Conservation (phyloP, 2,888 invertebrate genomes). For the Cheilosia variabilis region DNA sequence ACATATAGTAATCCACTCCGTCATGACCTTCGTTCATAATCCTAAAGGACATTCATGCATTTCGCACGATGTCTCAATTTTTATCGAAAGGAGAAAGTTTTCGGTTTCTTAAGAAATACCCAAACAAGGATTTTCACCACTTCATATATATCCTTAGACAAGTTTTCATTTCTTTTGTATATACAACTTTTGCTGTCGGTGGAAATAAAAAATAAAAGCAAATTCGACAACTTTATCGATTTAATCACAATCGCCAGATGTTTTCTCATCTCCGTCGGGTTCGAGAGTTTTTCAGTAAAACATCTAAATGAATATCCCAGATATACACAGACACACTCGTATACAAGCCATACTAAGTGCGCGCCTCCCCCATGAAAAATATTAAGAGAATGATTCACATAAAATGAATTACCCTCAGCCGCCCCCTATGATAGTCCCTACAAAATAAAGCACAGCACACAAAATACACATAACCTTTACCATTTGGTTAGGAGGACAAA, state of each 20-base stretch:
- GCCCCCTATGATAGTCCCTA: not conserved
- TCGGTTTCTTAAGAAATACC: conserved; percentile 9
- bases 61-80: conserved; percentile 62
- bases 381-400: conserved; percentile 71
- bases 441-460: conserved; percentile 27
- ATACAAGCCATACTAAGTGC: conserved; percentile 29
- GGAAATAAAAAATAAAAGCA: not conserved
- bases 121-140: conserved; percentile 24
- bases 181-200: conserved; percentile 13
- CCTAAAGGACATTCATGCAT: conserved; percentile 66
- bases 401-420: conserved; percentile 60
- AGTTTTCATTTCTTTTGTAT: conserved; percentile 31
- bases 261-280: conserved; percentile 51
- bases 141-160: conserved; percentile 33
- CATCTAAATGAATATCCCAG: conserved; percentile 65
- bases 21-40: conserved; percentile 62
- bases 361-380: conserved; percentile 44
- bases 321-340: conserved; percentile 6
- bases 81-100: conserved; percentile 27
- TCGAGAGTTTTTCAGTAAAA: conserved; percentile 18
- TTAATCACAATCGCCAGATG: conserved; percentile 68
- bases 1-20: conserved; percentile 36
- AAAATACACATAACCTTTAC: conserved; percentile 45
- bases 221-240: conserved; percentile 69
- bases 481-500: conserved; percentile 31